Conservation (phyloP, 1,140 invertebrate species). For the Drosophila eugracilis region DNA sequence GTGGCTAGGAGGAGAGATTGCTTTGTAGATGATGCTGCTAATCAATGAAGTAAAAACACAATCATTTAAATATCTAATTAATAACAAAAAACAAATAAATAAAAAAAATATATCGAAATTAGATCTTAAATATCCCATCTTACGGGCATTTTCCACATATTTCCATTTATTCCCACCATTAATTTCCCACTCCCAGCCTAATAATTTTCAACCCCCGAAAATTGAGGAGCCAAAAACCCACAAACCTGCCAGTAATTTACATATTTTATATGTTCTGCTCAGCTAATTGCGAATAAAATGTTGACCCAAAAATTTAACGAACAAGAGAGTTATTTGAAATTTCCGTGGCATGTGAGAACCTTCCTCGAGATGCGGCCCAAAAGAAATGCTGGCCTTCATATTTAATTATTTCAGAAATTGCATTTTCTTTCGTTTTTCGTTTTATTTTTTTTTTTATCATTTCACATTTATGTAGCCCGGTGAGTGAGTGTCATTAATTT, state of each 20-base stretch:
- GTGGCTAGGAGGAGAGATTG: not conserved
- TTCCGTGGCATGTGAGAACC: slow-evolving; percentile 40
- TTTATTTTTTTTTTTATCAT: slow-evolving; percentile 45
- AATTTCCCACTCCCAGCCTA: not conserved
- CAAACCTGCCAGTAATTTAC: slow-evolving; percentile 44
- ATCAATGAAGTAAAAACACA: too few species aligned
- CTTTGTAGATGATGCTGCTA: too few species aligned
- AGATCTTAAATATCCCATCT: too few species aligned
- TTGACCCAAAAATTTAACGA: slow-evolving; percentile 50
- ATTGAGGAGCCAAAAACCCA: slow-evolving; percentile 14
- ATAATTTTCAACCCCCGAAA: slow-evolving; percentile 5
- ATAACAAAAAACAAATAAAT: too few species aligned
- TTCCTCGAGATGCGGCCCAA: slow-evolving; percentile 29
- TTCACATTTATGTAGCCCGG: slow-evolving; percentile 34
- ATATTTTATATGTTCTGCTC: slow-evolving; percentile 49
- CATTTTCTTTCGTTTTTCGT: slow-evolving; percentile 65
- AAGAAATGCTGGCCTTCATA: slow-evolving; percentile 61
- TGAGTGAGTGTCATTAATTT: slow-evolving; percentile 75
- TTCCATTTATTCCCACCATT: slow-evolving; percentile 29
- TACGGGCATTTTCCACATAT: too few species aligned
- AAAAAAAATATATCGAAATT: too few species aligned
- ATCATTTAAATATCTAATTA: too few species aligned
- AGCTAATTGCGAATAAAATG: slow-evolving; percentile 66
- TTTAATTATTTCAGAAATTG: slow-evolving; percentile 79
- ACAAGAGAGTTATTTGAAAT: slow-evolving; percentile 41